Percentiles rank a stretch among this genome's conserved stretches.
These are phyloP conservation scores for Mungos mungo DNA, from an alignment of 2,113 vertebrate species.

Conservation along the genomic window DNA sequence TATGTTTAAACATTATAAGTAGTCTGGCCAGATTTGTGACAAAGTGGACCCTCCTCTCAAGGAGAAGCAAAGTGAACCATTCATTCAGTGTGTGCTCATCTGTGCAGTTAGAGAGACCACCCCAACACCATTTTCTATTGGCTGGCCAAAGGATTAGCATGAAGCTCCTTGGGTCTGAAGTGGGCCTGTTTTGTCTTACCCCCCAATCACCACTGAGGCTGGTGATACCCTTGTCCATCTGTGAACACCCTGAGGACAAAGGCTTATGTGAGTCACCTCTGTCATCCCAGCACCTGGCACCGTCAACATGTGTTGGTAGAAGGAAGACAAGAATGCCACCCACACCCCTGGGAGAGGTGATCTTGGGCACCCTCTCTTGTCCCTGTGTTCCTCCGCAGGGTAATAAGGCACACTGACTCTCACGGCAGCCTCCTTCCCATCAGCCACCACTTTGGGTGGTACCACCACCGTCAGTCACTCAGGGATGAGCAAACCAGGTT, in stretches of 20 bases:
- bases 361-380: not conserved
- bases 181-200: not conserved
- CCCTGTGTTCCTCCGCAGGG: not conserved
- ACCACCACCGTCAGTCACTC: not conserved
- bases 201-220: not conserved
- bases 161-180: not conserved
- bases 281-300: not conserved
- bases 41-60: not conserved
- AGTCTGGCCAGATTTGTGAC: not conserved
- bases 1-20: not conserved
- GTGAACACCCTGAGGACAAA: not conserved
- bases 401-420: not conserved
- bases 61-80: not conserved
- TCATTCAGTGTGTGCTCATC: not conserved
- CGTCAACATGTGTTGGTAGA: constrained; percentile 4
- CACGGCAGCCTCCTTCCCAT: not conserved
- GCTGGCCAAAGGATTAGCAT: not conserved
- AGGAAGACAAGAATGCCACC: not conserved
- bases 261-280: not conserved
- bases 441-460: not conserved
- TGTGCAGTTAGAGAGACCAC: not conserved
- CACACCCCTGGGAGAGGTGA: not conserved
- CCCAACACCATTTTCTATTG: not conserved
- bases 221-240: not conserved
- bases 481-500: not conserved